phyloP scores from a whole-genome alignment of 2,797 vertebrate genomes.

The Poliocrania exsul region DNA sequence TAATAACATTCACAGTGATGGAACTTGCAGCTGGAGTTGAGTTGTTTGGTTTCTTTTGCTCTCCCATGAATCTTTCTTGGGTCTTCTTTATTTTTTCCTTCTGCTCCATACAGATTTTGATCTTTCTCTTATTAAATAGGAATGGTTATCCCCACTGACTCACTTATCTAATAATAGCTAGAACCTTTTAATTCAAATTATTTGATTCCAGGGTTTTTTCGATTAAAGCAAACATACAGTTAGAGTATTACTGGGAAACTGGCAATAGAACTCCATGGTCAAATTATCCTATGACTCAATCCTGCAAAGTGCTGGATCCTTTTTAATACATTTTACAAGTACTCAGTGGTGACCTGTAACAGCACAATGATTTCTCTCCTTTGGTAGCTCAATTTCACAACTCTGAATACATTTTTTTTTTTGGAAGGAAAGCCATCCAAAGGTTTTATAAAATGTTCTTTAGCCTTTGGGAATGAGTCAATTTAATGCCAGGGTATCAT shows the following conservation, averaged over 20 bases:
- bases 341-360: slow-evolving; percentile 2
- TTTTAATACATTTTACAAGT: slow-evolving; percentile 37
- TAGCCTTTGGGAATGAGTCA: slow-evolving; percentile 42
- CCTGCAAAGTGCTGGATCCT: neutral
- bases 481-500: slow-evolving; percentile 28
- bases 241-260: neutral
- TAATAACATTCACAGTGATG: neutral
- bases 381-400: slow-evolving; percentile 38
- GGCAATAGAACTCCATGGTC: slow-evolving; percentile 22
- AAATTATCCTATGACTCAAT: slow-evolving; percentile 38
- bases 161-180: slow-evolving; percentile 33
- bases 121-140: slow-evolving; percentile 16
- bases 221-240: slow-evolving; percentile 19
- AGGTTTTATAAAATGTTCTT: slow-evolving; percentile 27
- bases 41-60: slow-evolving; percentile 17
- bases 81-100: neutral
- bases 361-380: slow-evolving; percentile 27
- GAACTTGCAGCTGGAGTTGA: neutral
- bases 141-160: slow-evolving; percentile 24
- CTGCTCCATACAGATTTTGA: neutral
- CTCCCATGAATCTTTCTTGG: neutral
- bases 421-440: neutral
- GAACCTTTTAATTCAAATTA: slow-evolving; percentile 40
- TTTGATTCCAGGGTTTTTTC: slow-evolving; percentile 6
- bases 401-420: neutral